These are phyloP conservation scores for Lepidochitona cinerea DNA, from an alignment of 2,888 invertebrate genomes.

Conservation along the genomic window DNA sequence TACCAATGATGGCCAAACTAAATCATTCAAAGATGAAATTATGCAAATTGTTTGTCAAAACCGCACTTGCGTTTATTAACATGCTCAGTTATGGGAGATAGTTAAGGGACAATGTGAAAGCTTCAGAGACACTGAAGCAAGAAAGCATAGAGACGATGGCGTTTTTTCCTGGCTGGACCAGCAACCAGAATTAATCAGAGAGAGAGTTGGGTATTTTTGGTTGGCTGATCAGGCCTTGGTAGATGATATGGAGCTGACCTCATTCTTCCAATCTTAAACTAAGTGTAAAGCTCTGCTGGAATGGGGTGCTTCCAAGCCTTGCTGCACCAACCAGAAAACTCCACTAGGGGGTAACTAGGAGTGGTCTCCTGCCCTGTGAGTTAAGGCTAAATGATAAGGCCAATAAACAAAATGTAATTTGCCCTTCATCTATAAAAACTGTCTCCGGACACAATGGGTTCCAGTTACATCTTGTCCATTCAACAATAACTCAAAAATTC, in stretches of 20 bases:
- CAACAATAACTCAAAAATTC: too few relatives aligned
- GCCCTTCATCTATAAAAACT: neutral
- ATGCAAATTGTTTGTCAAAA: constrained; percentile 11
- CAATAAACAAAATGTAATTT: constrained; percentile 5
- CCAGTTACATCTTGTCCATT: too few relatives aligned
- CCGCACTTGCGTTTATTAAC: neutral
- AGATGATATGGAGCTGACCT: constrained; percentile 5
- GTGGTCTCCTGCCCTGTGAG: neutral
- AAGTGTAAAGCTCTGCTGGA: constrained; percentile 5
- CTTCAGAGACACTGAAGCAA: neutral
- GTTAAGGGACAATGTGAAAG: neutral
- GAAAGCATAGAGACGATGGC: neutral
- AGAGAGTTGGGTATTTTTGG: neutral
- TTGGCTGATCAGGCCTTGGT: neutral
- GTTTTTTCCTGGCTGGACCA: neutral
- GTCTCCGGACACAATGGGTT: neutral
- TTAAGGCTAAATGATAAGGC: neutral
- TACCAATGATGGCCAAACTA: neutral
- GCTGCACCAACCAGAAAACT: neutral
- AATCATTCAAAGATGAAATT: constrained; percentile 9
- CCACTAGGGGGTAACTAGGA: neutral
- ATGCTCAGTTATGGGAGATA: neutral
- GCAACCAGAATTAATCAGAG: neutral
- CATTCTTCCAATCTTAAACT: neutral
- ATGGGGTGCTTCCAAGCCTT: neutral